These are phyloP conservation scores for Manis javanica DNA, from an alignment of 2,797 vertebrate species.

Conservation along the genomic window DNA sequence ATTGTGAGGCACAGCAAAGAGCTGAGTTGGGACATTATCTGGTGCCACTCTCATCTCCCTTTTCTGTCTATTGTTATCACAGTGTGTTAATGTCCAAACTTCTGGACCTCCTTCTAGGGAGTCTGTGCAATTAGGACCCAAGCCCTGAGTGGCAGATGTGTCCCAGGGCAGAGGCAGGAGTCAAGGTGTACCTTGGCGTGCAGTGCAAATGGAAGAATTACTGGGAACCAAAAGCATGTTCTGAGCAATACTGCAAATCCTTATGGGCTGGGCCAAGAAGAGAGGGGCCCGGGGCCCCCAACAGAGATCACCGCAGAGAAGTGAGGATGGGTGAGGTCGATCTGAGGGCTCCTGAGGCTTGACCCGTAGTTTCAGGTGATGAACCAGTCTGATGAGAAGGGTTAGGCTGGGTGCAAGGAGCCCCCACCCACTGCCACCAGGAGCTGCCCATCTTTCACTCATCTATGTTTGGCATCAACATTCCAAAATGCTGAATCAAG, in stretches of 20 bases:
- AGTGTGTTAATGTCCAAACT: not conserved
- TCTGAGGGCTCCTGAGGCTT: not conserved
- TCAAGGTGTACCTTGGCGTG: rapidly evolving
- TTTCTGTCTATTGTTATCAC: rapidly evolving
- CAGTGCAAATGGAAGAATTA: rapidly evolving
- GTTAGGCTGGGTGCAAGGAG: not conserved
- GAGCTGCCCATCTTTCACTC: not conserved
- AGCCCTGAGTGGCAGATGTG: too few species aligned
- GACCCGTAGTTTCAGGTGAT: not conserved
- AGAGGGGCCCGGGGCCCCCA: rapidly evolving
- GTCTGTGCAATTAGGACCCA: not conserved
- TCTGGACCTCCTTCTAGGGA: not conserved
- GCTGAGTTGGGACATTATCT: rapidly evolving
- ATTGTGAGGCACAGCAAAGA: rapidly evolving
- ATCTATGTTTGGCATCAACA: not conserved
- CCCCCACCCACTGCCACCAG: not conserved
- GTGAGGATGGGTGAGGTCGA: rapidly evolving
- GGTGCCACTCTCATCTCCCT: rapidly evolving
- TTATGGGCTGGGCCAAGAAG: not conserved
- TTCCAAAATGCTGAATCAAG: conserved; percentile 29
- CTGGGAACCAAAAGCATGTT: too few species aligned
- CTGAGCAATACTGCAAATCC: not conserved
- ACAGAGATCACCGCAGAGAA: rapidly evolving
- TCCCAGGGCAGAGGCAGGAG: not conserved
- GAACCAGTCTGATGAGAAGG: not conserved